Evolutionary conservation across 2,113 vertebrate genomes (phyloP).

Genomic region (Oreochromis niloticus): DNA sequence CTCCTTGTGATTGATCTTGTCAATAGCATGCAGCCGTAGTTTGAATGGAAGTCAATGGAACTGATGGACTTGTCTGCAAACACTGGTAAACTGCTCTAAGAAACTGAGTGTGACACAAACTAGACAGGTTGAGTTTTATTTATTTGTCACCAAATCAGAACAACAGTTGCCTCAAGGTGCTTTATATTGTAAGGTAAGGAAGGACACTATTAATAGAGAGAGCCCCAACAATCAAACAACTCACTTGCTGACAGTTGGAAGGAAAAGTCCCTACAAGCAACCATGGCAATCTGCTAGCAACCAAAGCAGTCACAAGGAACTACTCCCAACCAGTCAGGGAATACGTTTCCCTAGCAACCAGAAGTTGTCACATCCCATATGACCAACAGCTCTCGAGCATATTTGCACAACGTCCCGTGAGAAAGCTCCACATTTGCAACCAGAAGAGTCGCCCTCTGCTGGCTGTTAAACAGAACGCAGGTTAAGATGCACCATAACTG

Average conservation of each 20-base stretch:
- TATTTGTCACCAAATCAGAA: not conserved
- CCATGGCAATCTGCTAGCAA: not conserved
- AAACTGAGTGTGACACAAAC: not conserved
- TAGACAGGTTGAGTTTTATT: not conserved
- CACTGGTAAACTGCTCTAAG: not conserved
- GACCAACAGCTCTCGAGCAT: not conserved
- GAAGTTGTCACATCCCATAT: not conserved
- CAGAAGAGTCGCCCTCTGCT: not conserved
- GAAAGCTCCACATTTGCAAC: not conserved
- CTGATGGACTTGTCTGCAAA: not conserved
- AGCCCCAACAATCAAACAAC: not conserved
- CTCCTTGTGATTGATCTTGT: too few species aligned
- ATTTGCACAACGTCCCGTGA: accelerated
- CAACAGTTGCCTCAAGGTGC: not conserved
- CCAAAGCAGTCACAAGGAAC: not conserved
- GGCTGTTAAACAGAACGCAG: not conserved
- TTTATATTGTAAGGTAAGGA: not conserved
- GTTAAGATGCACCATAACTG: not conserved
- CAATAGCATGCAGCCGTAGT: too few species aligned
- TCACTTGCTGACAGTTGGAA: not conserved
- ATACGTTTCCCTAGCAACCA: not conserved
- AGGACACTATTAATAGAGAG: not conserved
- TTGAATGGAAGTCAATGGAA: not conserved
- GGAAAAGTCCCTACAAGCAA: not conserved
- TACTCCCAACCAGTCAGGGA: not conserved